Evolutionary conservation across 1,140 invertebrate species (phyloP).

Genomic region (Philotrypesis tridentata): DNA sequence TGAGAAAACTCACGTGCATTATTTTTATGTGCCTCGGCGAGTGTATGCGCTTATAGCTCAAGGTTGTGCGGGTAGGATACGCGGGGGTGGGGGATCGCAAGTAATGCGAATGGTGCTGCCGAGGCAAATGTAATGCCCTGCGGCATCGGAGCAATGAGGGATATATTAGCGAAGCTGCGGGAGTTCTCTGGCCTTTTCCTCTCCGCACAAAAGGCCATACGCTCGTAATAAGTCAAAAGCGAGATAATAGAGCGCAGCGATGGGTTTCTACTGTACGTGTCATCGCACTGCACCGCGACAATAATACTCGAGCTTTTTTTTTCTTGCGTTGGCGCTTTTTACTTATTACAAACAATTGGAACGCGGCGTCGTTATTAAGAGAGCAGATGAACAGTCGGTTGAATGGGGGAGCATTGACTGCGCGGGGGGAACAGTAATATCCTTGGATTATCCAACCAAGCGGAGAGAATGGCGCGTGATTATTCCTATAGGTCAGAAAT

Average conservation of each 20-base stretch:
- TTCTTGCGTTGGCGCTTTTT: too few relatives aligned
- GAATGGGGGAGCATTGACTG: too few relatives aligned
- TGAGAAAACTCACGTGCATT: background rate
- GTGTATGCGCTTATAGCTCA: too few relatives aligned
- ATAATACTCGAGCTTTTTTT: background rate
- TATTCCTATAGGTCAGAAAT: slow-evolving; percentile 62
- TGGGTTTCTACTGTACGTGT: background rate
- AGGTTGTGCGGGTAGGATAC: background rate
- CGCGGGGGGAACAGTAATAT: background rate
- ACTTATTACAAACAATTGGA: too few relatives aligned
- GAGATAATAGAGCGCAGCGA: background rate
- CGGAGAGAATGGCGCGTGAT: slow-evolving; percentile 31
- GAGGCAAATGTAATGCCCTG: slow-evolving; percentile 21
- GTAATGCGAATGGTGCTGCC: slow-evolving; percentile 28
- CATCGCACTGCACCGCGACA: background rate
- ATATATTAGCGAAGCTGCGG: too few relatives aligned
- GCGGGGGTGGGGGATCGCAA: slow-evolving; percentile 20
- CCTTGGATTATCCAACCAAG: too few relatives aligned
- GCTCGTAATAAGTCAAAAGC: slow-evolving; percentile 33
- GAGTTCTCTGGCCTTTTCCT: too few relatives aligned
- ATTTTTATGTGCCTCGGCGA: slow-evolving; percentile 35
- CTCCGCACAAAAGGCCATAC: too few relatives aligned
- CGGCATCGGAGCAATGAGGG: slow-evolving; percentile 27
- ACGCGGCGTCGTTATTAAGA: too few relatives aligned
- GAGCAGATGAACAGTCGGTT: too few relatives aligned